Base-by-base conservation (phyloP, 1,140 invertebrate genomes). In the Drosophila rhopaloa region DNA sequence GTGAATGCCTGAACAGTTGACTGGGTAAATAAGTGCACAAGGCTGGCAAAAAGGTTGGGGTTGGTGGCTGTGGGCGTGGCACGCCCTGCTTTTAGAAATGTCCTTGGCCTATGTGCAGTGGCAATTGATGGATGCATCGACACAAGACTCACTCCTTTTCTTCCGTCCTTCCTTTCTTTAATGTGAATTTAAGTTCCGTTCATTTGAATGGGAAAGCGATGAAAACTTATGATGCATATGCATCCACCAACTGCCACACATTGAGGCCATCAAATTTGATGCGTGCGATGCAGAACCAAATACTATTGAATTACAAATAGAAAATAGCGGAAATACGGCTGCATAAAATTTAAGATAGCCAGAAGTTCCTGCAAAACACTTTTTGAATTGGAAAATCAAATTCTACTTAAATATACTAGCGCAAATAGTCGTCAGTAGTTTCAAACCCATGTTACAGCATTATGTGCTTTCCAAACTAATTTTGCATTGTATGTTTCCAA, bases 1-100 rank as follows among this genome's bases (percentile, higher is more conserved):
- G 60, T 67, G 60, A 71, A 75, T 85, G 68, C 57, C 56, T 70
- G 63, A 85, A 80, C 83, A 81, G 79, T 80, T 74, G 65, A 86
- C 68, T 86, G 70, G 27, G 61, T 71, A 63, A 76, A 81, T 66
- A 80, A 85, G 81, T 84, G 73, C 51, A 68, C 43, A 61, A 55
- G 71, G 60, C 44, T 53, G 53, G 51, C 10, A 11, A 48, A 73
- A 58, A 58, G 11, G 11, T 9, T 7, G 13, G 11, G 16, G 29
- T 14, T 16, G 14, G 35, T 6, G 2, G 29, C n/a, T 41, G 48
- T 41, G 63, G 46, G 63, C 44, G 13, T 51, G 57, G 43, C 24
- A 51, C 48, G 48, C 48, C 48, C 48, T 29, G 60, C 67, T 79
- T 44, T 79, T 56, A 57, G 56, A 68, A 66, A 51, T 76, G 81